phyloP scores from a whole-genome alignment of 2,888 invertebrate species.

The Steinernema scapterisci region DNA sequence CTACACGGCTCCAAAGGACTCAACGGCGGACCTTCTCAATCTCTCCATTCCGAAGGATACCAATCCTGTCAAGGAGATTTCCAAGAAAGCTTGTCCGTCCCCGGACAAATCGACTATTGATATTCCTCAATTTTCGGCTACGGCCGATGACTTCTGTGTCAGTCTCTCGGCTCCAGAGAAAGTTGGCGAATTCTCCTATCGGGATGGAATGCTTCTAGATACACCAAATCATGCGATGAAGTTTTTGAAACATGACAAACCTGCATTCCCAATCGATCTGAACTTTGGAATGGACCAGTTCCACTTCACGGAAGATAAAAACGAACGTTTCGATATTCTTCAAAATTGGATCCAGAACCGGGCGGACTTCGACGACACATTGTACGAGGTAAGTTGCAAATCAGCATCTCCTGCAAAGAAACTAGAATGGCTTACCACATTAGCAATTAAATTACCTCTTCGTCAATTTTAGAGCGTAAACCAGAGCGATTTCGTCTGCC shows the following conservation, averaged over 20 bases:
- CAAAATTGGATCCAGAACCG: not conserved
- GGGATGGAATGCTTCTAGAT: not conserved
- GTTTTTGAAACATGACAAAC: not conserved
- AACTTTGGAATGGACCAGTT: not conserved
- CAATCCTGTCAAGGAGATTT: not conserved
- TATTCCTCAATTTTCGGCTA: not conserved
- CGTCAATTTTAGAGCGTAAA: not conserved
- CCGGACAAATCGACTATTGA: not conserved
- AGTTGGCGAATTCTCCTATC: slow-evolving; percentile 10
- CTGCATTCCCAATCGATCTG: not conserved
- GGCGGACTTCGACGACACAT: not conserved
- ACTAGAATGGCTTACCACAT: no score
- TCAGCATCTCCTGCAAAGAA: no score
- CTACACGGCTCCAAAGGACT: not conserved
- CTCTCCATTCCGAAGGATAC: not conserved
- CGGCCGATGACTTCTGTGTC: not conserved
- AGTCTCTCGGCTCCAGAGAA: not conserved
- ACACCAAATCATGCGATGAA: not conserved
- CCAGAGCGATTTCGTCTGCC: slow-evolving; percentile 25
- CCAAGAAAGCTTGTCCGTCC: not conserved
- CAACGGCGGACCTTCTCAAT: not conserved
- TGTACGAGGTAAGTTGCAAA: not conserved
- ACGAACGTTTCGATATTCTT: slow-evolving; percentile 2
- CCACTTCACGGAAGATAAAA: slow-evolving; percentile 8
- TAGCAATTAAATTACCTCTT: no score